These are phyloP conservation scores for Microplitis demolitor DNA, from an alignment of 1,140 invertebrate genomes.

Conservation along the genomic window DNA sequence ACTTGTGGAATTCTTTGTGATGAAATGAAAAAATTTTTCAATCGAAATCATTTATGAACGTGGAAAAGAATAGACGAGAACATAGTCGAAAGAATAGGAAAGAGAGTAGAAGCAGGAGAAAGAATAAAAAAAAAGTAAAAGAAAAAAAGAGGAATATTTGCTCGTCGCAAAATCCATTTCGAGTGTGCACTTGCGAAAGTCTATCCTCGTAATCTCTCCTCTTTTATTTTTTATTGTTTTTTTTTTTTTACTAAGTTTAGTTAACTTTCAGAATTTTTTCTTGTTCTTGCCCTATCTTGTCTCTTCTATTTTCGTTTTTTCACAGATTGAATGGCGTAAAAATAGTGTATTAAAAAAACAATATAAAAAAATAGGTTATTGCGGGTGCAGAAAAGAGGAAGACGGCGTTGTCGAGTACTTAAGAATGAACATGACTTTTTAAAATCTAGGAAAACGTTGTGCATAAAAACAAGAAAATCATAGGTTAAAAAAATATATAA, in stretches of 20 bases:
- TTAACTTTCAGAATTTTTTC: constrained; percentile 14
- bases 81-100: neutral
- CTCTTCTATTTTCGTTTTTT: neutral
- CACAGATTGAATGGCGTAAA: neutral
- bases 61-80: neutral
- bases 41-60: neutral
- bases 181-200: constrained; percentile 13
- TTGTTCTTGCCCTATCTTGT: neutral
- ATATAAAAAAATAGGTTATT: neutral
- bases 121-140: neutral
- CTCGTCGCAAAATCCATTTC: constrained; percentile 9
- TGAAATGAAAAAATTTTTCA: neutral
- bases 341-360: neutral
- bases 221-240: no score
- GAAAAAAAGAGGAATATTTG: neutral
- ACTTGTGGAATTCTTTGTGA: neutral
- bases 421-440: neutral
- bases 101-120: neutral
- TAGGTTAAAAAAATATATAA: neutral
- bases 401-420: neutral
- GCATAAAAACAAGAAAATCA: neutral
- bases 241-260: neutral
- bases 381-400: neutral
- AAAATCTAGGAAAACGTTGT: neutral
- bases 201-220: constrained; percentile 18